Evolutionary conservation across 1,140 invertebrate genomes (phyloP), one percentile per base, ranked within the genome.

Genomic region (Drosophila mojavensis): DNA sequence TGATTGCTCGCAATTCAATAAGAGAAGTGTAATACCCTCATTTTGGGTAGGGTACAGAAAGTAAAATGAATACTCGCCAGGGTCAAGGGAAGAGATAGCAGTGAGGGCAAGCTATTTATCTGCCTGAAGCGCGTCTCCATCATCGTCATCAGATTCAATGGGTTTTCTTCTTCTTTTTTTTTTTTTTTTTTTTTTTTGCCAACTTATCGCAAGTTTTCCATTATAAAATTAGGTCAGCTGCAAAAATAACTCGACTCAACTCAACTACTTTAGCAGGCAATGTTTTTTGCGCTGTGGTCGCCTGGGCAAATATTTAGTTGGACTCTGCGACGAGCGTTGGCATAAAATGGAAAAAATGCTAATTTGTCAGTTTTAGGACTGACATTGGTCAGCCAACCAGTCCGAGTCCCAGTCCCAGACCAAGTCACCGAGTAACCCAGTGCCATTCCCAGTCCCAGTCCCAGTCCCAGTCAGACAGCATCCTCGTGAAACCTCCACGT

Each of bases 141-240:
- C 77, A 80, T 68, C 39, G 54, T 78, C 61, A 53, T 53, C 53
- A 47, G 73, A 75, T 66, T 81, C 53, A 17, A 36, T 55, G 70
- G 63, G 60, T 80, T 78, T 50, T 68, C 20, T 60, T 56, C 63
- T 43, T 39, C 36, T n/a, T n/a, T n/a, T 45, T 26, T 33, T 43
- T 26, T 56, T 53, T 55, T 62, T 66, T 67, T 78, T 67, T 77
- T 60, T 63, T 45, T 70, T 64, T 51, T 71, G 63, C 71, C 77
- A 79, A 89, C 83, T 88, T 88, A 88, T 86, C 83, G 83, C 83
- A 89, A 89, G 78, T 89, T 89, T 89, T 89, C 84, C 84, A 89
- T 89, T 89, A 89, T 89, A 89, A 89, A 89, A 89, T 89, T 89
- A 84, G 84, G 84, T 89, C 84, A 89, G 84, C 84, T 89, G 84